Evolutionary conservation across 1,140 invertebrate species (phyloP).

Genomic region (Apocrypta bakeri): DNA sequence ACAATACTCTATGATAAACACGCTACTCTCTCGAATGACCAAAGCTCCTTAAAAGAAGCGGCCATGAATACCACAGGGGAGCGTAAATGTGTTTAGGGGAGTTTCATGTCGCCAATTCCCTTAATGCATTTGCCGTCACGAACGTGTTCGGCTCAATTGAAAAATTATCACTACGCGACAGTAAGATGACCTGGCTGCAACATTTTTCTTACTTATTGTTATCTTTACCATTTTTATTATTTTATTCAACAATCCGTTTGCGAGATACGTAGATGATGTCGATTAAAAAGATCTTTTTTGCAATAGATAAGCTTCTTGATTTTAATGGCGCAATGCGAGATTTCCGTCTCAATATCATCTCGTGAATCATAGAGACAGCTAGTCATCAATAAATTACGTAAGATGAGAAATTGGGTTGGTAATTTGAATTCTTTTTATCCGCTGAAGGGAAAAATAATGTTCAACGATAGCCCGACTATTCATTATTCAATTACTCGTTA

Average conservation of each 20-base stretch:
- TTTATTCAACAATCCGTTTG: too few species aligned
- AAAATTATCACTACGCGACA: neutral
- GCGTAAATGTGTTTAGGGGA: neutral
- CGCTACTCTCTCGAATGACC: neutral
- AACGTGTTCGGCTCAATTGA: neutral
- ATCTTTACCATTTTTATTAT: too few species aligned
- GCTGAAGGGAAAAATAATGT: neutral
- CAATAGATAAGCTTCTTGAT: too few species aligned
- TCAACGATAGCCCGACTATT: neutral
- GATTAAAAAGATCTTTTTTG: too few species aligned
- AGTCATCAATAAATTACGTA: constrained; percentile 36
- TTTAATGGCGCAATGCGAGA: too few species aligned
- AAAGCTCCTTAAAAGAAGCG: neutral
- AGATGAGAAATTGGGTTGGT: constrained; percentile 20
- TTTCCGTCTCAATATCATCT: too few species aligned
- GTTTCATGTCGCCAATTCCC: neutral
- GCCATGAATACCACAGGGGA: neutral
- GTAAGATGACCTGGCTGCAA: too few species aligned
- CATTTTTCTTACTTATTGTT: too few species aligned
- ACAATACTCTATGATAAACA: neutral
- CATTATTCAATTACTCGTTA: constrained; percentile 10
- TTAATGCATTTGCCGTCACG: constrained; percentile 7
- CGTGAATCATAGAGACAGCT: too few species aligned
- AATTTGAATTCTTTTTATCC: neutral
- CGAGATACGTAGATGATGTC: too few species aligned